A percentile compares a stretch with the other conserved stretches of the same genome.
Evolutionary conservation across 2,888 invertebrate species (phyloP).

Genomic region (Stramonita haemastoma): DNA sequence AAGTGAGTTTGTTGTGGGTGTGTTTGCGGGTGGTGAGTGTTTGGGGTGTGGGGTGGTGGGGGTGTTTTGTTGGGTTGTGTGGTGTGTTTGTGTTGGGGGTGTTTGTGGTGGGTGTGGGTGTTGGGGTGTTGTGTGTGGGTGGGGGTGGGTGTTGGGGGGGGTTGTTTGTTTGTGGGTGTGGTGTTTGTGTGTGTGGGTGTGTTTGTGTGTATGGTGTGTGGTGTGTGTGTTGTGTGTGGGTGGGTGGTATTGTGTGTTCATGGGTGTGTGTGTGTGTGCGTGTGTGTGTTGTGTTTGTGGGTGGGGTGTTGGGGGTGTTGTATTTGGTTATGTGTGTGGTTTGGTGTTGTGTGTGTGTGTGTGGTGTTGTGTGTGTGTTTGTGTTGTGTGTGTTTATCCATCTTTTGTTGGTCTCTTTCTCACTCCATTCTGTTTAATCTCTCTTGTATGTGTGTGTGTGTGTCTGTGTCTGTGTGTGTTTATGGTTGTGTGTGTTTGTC

Average conservation of each 20-base stretch:
- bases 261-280: background rate
- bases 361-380: background rate
- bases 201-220: background rate
- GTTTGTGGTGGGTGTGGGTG: background rate
- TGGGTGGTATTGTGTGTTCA: background rate
- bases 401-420: too few species aligned
- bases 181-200: background rate
- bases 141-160: background rate
- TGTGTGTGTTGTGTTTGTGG: too few species aligned
- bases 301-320: background rate
- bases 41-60: background rate
- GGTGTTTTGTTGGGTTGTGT: background rate
- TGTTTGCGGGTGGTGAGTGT: conserved; percentile 45
- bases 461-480: too few species aligned
- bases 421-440: background rate
- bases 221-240: background rate
- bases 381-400: too few species aligned
- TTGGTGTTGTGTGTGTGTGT: background rate
- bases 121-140: background rate
- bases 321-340: background rate
- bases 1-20: conserved; percentile 57
- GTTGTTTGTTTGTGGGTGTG: too few species aligned
- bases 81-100: background rate
- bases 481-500: too few species aligned
- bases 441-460: too few species aligned